Percentiles rank a stretch among this genome's conserved stretches.
These are phyloP conservation scores for Eupithecia pulchellata DNA, from an alignment of 2,888 invertebrate species.

Conservation along the genomic window DNA sequence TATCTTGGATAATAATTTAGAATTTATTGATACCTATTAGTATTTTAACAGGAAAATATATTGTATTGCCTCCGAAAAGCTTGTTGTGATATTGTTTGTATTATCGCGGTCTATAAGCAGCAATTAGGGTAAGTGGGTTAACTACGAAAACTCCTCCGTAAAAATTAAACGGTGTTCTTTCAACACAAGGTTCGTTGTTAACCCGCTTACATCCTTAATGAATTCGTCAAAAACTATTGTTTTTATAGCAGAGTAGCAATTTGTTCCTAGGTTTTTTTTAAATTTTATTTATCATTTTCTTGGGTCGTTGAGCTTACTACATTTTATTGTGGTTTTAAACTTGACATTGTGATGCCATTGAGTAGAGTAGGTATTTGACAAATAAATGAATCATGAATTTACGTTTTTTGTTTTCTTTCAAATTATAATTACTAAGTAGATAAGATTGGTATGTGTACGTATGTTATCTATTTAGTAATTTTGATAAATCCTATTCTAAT, in stretches of 20 bases:
- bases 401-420: conserved; percentile 48
- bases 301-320: conserved; percentile 40
- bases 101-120: conserved; percentile 45
- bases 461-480: too few relatives aligned
- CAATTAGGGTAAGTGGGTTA: too few relatives aligned
- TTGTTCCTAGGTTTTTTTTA: conserved; percentile 60
- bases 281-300: conserved; percentile 46
- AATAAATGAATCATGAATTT: conserved; percentile 66
- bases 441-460: too few relatives aligned
- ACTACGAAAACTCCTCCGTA: too few relatives aligned
- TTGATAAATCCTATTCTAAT: too few relatives aligned
- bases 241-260: conserved; percentile 50
- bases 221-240: too few relatives aligned
- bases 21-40: conserved; percentile 2
- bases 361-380: conserved; percentile 56
- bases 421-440: not conserved
- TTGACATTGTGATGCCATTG: conserved; percentile 55
- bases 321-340: conserved; percentile 49
- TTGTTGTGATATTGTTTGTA: conserved; percentile 59
- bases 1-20: not conserved
- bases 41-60: conserved; percentile 11
- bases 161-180: too few relatives aligned
- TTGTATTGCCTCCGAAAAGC: conserved; percentile 40
- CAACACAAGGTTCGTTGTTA: too few relatives aligned
- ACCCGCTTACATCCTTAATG: too few relatives aligned